Evolutionary conservation across 2,888 invertebrate genomes (phyloP).

Genomic region (Stegophylla sp.): DNA sequence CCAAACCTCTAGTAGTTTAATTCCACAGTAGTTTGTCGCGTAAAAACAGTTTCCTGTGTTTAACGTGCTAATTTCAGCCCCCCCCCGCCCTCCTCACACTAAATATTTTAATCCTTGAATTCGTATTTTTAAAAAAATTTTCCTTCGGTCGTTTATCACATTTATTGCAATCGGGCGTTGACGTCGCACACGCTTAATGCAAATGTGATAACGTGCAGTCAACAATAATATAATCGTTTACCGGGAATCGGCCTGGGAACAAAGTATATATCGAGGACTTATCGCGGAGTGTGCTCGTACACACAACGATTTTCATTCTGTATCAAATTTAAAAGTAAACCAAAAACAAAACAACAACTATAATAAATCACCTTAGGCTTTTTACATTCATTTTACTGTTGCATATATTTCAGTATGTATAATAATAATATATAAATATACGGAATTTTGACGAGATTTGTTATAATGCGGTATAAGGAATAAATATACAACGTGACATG

Average conservation of each 20-base stretch:
- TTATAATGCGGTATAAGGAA: background rate
- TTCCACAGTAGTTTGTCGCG: background rate
- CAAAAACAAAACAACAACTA: background rate
- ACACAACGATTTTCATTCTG: background rate
- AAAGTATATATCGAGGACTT: background rate
- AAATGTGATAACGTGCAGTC: slow-evolving; percentile 2
- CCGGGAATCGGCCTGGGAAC: slow-evolving; percentile 20
- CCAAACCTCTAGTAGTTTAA: background rate
- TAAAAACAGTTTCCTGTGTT: background rate
- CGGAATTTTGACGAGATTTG: background rate
- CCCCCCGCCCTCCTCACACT: no score
- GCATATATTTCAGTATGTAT: background rate
- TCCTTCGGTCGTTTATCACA: background rate
- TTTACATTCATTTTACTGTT: background rate
- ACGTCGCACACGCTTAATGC: slow-evolving; percentile 11
- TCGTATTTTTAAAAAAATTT: background rate
- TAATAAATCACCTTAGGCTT: background rate
- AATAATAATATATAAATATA: background rate
- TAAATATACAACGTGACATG: background rate
- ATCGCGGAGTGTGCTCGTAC: background rate
- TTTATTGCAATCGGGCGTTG: background rate
- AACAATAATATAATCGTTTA: slow-evolving; percentile 14
- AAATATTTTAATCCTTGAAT: no score
- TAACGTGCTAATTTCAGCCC: background rate
- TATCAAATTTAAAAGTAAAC: background rate